Evolutionary conservation across 2,797 vertebrate species (phyloP).

Genomic region (Meriones psammophilus): DNA sequence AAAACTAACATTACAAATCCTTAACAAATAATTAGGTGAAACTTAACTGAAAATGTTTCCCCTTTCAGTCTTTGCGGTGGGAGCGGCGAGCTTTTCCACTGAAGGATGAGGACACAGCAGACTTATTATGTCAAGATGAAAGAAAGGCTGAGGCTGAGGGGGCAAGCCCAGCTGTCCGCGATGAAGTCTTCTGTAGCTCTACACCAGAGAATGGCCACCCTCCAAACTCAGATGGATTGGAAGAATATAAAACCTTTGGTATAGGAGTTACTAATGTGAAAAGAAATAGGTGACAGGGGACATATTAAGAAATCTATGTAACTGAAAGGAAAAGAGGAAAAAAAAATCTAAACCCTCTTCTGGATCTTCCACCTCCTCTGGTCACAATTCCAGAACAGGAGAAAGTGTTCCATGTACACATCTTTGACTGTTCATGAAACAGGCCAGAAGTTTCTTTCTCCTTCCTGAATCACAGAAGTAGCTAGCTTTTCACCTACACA

Average conservation of each 20-base stretch:
- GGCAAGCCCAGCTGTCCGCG: constrained; percentile 77
- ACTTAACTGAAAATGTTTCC: constrained; percentile 77
- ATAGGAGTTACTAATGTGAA: constrained; percentile 84
- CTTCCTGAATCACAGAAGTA: constrained; percentile 86
- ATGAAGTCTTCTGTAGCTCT: constrained; percentile 75
- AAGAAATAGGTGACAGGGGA: constrained; percentile 89
- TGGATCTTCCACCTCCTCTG: neutral
- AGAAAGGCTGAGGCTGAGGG: constrained; percentile 77
- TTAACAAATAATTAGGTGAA: constrained; percentile 60
- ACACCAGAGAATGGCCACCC: constrained; percentile 78
- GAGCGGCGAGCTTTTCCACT: constrained; percentile 90
- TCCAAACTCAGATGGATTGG: constrained; percentile 79
- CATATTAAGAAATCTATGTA: constrained; percentile 83
- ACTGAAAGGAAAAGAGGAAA: constrained; percentile 72
- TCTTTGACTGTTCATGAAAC: constrained; percentile 83
- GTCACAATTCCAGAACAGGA: constrained; percentile 81
- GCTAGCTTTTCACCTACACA: constrained; percentile 85
- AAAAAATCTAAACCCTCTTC: constrained; percentile 66
- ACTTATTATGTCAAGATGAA: constrained; percentile 86
- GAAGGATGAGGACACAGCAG: constrained; percentile 86
- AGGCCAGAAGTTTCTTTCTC: constrained; percentile 84
- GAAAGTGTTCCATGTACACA: constrained; percentile 75
- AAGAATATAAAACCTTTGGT: constrained; percentile 79
- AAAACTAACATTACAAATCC: constrained; percentile 27
- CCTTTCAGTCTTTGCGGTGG: constrained; percentile 89